These are phyloP conservation scores for Octomys mimax DNA, from an alignment of 2,797 vertebrate species.

Conservation along the genomic window DNA sequence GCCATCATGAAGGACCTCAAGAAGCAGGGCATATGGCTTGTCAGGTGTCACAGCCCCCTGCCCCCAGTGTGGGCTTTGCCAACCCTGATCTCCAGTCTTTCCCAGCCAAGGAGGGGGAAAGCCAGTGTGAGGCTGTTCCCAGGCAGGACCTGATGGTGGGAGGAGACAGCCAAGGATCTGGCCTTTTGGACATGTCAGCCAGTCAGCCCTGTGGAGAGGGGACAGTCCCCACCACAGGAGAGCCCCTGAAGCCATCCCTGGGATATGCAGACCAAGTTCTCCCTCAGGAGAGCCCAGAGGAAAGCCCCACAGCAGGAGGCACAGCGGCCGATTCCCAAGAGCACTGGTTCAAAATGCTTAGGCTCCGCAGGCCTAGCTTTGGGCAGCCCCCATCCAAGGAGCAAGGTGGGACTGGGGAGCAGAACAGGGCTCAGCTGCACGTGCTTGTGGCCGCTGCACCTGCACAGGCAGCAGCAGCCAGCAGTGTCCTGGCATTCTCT, in stretches of 20 bases:
- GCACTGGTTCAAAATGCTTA: constrained; percentile 86
- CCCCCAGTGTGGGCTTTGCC: constrained; percentile 53
- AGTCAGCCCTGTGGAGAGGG: accelerated
- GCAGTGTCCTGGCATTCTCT: neutral
- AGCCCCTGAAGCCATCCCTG: neutral
- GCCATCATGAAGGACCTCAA: accelerated
- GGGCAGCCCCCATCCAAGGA: neutral
- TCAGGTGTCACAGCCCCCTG: neutral
- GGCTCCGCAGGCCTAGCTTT: constrained; percentile 72
- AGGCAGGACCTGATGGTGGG: neutral
- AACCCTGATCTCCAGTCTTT: neutral
- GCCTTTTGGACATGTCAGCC: accelerated
- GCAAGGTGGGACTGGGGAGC: accelerated
- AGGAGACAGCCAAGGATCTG: accelerated
- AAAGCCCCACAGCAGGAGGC: neutral
- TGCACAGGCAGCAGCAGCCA: neutral
- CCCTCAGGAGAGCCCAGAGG: neutral
- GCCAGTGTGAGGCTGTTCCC: neutral
- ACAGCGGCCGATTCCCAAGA: constrained; percentile 54
- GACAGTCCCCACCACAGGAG: neutral
- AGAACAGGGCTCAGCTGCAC: neutral
- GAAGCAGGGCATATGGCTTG: accelerated
- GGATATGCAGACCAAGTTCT: accelerated
- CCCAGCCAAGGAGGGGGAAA: neutral
- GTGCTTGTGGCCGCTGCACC: accelerated